phyloP scores from a whole-genome alignment of 92 coral and sea anemone genomes.

The Palythoa grandis region DNA sequence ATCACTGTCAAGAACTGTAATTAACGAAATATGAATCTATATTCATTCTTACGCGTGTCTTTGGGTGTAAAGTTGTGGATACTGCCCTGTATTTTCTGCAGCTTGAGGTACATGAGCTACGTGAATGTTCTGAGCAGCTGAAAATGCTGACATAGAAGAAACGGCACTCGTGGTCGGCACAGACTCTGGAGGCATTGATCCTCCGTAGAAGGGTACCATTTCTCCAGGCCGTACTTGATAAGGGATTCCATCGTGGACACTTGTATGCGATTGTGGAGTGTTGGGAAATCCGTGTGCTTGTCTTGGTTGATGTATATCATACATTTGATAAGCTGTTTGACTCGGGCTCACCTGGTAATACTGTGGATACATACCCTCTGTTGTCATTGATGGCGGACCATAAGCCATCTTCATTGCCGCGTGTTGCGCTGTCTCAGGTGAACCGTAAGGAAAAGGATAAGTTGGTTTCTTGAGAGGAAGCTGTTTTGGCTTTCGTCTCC shows the following conservation, averaged over 20 bases:
- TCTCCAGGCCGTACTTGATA: conserved; percentile 78
- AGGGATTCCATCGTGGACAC: conserved; percentile 64
- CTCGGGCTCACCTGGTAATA: conserved; percentile 78
- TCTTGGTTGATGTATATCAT: conserved; percentile 85
- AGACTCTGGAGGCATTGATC: conserved; percentile 69
- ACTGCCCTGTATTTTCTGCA: conserved; percentile 68
- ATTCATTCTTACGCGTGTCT: conserved; percentile 73
- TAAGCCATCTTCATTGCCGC: conserved; percentile 89
- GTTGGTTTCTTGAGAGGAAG: conserved; percentile 85
- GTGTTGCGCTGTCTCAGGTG: conserved; percentile 75
- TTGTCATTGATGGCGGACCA: conserved; percentile 77
- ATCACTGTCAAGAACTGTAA: conserved; percentile 60
- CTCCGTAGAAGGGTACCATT: conserved; percentile 77
- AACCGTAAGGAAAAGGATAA: conserved; percentile 85
- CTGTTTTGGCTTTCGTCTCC: conserved; percentile 94
- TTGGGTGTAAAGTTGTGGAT: conserved; percentile 87
- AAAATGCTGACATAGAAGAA: conserved; percentile 65
- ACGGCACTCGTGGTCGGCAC: conserved; percentile 79
- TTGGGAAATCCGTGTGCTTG: conserved; percentile 61
- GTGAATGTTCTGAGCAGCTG: conserved; percentile 81
- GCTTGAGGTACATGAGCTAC: conserved; percentile 61
- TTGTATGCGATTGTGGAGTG: conserved; percentile 70
- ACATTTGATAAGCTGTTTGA: conserved; percentile 84
- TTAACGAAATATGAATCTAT: conserved; percentile 53
- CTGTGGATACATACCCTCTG: conserved; percentile 89